These are phyloP conservation scores for Hycleus phaleratus DNA, from an alignment of 1,140 invertebrate species.

Conservation along the genomic window DNA sequence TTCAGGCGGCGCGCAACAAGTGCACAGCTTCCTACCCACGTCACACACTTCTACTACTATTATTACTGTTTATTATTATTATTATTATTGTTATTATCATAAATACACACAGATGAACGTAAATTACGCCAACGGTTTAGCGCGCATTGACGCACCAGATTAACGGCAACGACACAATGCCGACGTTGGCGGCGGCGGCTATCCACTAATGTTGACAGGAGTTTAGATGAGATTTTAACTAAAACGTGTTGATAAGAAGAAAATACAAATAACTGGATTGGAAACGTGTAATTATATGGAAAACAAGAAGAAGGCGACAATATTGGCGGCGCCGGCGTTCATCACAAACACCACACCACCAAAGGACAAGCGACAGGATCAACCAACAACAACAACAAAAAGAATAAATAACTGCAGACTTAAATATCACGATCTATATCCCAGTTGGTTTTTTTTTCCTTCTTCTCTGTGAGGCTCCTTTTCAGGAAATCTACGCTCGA, in stretches of 20 bases:
- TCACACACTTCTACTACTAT: too few relatives aligned
- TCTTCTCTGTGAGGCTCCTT: too few relatives aligned
- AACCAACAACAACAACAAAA: too few relatives aligned
- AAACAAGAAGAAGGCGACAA: not conserved
- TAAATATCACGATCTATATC: too few relatives aligned
- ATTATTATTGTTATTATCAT: too few relatives aligned
- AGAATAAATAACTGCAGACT: too few relatives aligned
- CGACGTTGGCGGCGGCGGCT: too few relatives aligned
- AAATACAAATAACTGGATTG: not conserved
- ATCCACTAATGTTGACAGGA: too few relatives aligned
- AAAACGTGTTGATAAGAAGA: not conserved
- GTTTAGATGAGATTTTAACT: conserved; percentile 1
- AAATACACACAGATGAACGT: not conserved
- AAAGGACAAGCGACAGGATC: not conserved
- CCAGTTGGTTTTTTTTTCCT: too few relatives aligned
- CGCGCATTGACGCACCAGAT: conserved; percentile 12
- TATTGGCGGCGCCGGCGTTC: not conserved
- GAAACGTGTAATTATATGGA: not conserved
- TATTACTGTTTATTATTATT: too few relatives aligned
- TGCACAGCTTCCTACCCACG: not conserved
- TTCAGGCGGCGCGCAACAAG: conserved; percentile 12
- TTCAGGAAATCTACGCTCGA: too few relatives aligned
- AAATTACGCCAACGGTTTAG: conserved; percentile 1
- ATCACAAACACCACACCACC: not conserved
- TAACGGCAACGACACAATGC: not conserved